Base-by-base conservation (phyloP, 2,888 invertebrate species). In the Brachylomia viminalis region DNA sequence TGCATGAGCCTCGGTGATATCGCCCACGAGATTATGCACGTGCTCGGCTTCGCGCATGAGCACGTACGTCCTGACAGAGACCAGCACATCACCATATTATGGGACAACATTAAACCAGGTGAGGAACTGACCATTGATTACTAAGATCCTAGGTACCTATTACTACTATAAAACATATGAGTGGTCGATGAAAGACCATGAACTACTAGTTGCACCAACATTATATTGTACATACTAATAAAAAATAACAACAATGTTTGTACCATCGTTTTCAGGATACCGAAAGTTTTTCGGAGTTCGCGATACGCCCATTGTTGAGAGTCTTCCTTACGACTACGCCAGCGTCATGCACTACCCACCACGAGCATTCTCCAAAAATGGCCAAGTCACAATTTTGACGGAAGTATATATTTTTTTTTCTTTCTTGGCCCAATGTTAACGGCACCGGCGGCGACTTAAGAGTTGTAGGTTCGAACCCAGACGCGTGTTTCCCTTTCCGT, bases 301-400 rank as follows among this genome's bases (percentile, higher is more conserved):
- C 10, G 30, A 84, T 3, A 85, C 87, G 0, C 90, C 92, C 23
- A 77, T 83, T 0, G 69, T 94, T 1, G 87, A 89, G 27, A 90
- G 81, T 38, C 86, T 96, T 5, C 93, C 94, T 0, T 98, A 98
- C 89, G 98, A 98, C 92, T 98, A 98, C 89, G 95, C 97, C 15
- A 98, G 98, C 83, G 97, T 98, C 0, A 97, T 98, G 96, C 98
- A 98, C 91, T 98, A 98, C 90, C 98, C 98, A 0, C 93, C 97
- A 0, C 97, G 97, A 75, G 98, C 98, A 1, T 98, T 98, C 93
- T 98, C 98, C 27, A 97, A 92, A 79, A 98, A 98, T 89, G 97
- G 98, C 23, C 95, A 97, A 86, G 95, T 97, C 0, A 98, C 98
- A 0, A 97, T 98, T 75, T 90, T 97, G 47, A 93, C 98, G 0